Evolutionary conservation across 1,140 invertebrate species (phyloP), one percentile per base, ranked within the genome.

Genomic region (Harlomillsia oculata): DNA sequence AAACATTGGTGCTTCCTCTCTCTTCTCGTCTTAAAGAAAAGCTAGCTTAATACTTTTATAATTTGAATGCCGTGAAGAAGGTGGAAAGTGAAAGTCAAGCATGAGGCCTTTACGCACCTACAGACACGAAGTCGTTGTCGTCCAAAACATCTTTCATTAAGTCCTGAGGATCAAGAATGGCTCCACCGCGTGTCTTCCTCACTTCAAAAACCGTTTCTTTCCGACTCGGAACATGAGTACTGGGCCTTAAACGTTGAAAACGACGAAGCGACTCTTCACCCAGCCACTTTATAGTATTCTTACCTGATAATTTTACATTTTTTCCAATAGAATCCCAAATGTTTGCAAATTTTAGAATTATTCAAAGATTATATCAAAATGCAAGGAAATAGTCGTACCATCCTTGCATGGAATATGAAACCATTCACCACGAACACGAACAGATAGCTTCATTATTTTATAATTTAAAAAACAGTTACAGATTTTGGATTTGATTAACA

Each of bases 111-210:
- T 14, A 3, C 52, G 39, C 13, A 80, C 79, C 78, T 30, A 81
- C 74, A 28, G 77, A 77, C 23, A 82, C 77, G 66, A 79, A 82
- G 56, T 82, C 81, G 68, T 81, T 78, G 67, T 82, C 79, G 59
- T 80, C 77, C 6, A 82, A 69, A 20, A 82, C 76, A 49, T 77
- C 73, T 45, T 64, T 68, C 28, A 82, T 72, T 9, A 68, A 11
- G 66, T 82, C 81, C 57, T 77, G 74, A 3, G 73, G 73, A 66
- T 82, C 80, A 40, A 82, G 65, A 39, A 82, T 75, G 9, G 79
- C 80, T 2, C 79, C 78, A 5, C 80, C 80, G 61, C 75, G 70
- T 0, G 79, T 79, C 66, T 79, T 80, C 13, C 80, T 67, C 4
- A 82, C 71, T 66, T 80, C 78, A 45, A 73, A 73, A 9, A 81